phyloP scores from a whole-genome alignment of 2,888 invertebrate species.

The Cylloceria caligata region DNA sequence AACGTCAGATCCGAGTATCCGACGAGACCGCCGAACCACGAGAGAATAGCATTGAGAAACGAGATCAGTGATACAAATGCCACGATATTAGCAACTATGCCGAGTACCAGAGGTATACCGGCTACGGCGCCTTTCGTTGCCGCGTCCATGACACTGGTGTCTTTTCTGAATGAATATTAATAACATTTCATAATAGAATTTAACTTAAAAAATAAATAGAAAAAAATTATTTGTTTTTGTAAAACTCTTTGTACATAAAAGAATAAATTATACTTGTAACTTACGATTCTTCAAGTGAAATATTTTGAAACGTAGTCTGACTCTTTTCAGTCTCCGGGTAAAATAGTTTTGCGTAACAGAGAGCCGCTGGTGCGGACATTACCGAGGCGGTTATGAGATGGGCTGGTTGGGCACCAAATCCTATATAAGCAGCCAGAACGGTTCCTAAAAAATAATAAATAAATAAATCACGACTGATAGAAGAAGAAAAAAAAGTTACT shows the following conservation, averaged over 20 bases:
- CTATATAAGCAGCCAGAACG: slow-evolving; percentile 96
- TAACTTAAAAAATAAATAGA: too few relatives aligned
- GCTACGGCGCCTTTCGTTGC: slow-evolving; percentile 95
- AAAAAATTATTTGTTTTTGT: too few relatives aligned
- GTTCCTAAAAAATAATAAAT: slow-evolving; percentile 87
- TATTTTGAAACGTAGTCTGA: slow-evolving; percentile 90
- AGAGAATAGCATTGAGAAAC: slow-evolving; percentile 92
- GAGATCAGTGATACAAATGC: slow-evolving; percentile 96
- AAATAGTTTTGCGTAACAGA: slow-evolving; percentile 95
- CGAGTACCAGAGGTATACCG: slow-evolving; percentile 92
- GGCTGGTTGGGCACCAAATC: slow-evolving; percentile 94
- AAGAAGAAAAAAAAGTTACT: slow-evolving; percentile 13
- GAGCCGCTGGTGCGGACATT: slow-evolving; percentile 98
- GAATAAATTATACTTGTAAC: slow-evolving; percentile 71
- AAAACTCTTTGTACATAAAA: too few relatives aligned
- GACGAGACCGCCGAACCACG: slow-evolving; percentile 92
- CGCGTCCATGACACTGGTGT: slow-evolving; percentile 94
- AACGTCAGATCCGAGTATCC: slow-evolving; percentile 88
- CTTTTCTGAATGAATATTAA: slow-evolving; percentile 91
- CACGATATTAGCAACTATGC: slow-evolving; percentile 96
- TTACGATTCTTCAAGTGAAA: slow-evolving; percentile 90
- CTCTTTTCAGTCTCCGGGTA: slow-evolving; percentile 96
- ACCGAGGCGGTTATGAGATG: slow-evolving; percentile 97
- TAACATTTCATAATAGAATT: too few relatives aligned
- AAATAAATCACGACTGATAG: not conserved